Conservation (phyloP, 1,140 invertebrate genomes). For the Cydia amplana region DNA sequence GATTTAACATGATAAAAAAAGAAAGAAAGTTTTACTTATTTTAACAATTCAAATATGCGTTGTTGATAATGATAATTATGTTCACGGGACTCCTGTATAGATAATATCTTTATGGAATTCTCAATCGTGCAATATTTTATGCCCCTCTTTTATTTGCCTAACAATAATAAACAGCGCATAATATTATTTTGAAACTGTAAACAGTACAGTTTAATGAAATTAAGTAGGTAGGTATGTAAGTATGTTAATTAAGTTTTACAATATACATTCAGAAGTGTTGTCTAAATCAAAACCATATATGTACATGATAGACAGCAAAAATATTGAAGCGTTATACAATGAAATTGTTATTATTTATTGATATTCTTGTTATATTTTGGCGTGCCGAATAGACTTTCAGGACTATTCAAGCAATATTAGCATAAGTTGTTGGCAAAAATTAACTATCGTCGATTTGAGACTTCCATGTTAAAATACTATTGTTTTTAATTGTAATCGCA, state of each 20-base stretch:
- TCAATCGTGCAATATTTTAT: conserved; percentile 1
- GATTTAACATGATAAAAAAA: too few species aligned
- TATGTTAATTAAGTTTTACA: not conserved
- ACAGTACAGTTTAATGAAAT: not conserved
- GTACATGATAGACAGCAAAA: not conserved
- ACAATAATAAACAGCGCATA: not conserved
- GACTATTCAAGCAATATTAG: conserved; percentile 5
- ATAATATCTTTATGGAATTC: not conserved
- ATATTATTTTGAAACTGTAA: not conserved
- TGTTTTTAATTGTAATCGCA: too few species aligned
- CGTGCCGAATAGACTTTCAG: not conserved
- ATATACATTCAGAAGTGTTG: not conserved
- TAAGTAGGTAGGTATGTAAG: not conserved
- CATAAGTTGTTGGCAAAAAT: not conserved
- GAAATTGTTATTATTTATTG: not conserved
- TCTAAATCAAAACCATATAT: not conserved
- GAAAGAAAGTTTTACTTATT: not conserved
- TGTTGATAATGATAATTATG: not conserved
- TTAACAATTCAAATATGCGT: too few species aligned
- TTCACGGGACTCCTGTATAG: not conserved
- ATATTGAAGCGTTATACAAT: too few species aligned
- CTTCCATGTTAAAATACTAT: too few species aligned
- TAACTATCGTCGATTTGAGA: too few species aligned
- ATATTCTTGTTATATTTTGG: too few species aligned
- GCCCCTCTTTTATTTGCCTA: not conserved